Percentiles rank a stretch among this genome's conserved stretches.
Conservation (phyloP, 2,888 invertebrate genomes). For the Seladonia tumulorum region DNA sequence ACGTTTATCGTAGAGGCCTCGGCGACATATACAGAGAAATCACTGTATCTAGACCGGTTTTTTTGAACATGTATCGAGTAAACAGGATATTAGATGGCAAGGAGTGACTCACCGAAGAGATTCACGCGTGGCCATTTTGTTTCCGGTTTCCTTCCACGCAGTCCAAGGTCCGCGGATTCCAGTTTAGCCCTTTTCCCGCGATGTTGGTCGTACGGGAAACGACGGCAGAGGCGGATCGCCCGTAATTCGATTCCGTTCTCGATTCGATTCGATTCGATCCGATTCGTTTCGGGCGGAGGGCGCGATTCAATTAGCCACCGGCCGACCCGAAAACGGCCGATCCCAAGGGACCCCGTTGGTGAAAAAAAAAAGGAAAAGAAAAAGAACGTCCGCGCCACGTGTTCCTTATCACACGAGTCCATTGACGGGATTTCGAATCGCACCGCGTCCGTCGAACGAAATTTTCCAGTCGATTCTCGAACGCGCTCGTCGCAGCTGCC, state of each 20-base stretch:
- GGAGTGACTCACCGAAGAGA: slow-evolving; percentile 29
- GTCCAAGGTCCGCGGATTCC: background rate
- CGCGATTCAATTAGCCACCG: slow-evolving; percentile 48
- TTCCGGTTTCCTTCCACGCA: slow-evolving; percentile 4
- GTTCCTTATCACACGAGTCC: slow-evolving; percentile 51
- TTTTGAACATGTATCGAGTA: no score
- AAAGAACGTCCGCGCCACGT: slow-evolving; percentile 37
- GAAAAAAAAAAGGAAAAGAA: background rate
- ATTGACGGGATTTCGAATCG: slow-evolving; percentile 26
- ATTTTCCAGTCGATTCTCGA: slow-evolving; percentile 31
- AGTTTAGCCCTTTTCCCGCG: background rate
- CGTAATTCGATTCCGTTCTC: slow-evolving; percentile 37
- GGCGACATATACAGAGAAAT: no score
- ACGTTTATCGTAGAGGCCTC: no score
- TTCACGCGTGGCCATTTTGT: background rate
- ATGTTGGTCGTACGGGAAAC: background rate
- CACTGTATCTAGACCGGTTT: no score
- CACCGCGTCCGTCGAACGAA: slow-evolving; percentile 10
- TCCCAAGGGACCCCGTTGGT: background rate
- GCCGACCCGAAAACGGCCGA: slow-evolving; percentile 1
- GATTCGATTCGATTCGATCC: slow-evolving; percentile 47
- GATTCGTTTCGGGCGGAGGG: slow-evolving; percentile 26
- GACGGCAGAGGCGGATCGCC: slow-evolving; percentile 1
- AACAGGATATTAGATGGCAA: no score
- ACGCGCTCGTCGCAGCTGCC: slow-evolving; percentile 53